Base-by-base conservation (phyloP, 2,888 invertebrate genomes). In the Seira ritae region DNA sequence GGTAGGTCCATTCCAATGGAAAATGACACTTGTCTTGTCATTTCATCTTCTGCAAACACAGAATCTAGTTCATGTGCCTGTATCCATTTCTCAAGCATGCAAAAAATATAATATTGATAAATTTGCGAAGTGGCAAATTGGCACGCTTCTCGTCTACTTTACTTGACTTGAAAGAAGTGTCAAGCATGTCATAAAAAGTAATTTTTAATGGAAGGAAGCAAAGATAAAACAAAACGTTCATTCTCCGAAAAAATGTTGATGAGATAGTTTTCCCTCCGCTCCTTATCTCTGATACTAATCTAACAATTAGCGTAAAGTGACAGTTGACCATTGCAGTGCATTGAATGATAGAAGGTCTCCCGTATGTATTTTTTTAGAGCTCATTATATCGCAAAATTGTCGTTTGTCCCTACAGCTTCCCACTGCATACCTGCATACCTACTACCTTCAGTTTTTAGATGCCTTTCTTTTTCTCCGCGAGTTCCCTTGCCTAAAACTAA, bases 381-480 rank as follows among this genome's bases (percentile, higher is more conserved):
- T 72, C 37, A n/a, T 37, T 69, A 24, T 3, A 22, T 67, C 42
- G 2, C 42, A n/a, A n/a, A n/a, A n/a, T 12, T 72, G 55, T 31
- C 22, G 15, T 8, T 24, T 62, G 62, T 62, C 62, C 73, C 62
- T 73, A 73, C 55, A 72, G 19, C 50, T 46, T 8, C 70, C 42
- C 42, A 50, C 42, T 46, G 4, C n/a, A 55, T 24, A n/a, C n/a
- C n/a, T n/a, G n/a, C n/a, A n/a, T n/a, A n/a, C n/a, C n/a, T n/a
- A n/a, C n/a, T n/a, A n/a, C n/a, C n/a, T n/a, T n/a, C n/a, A n/a
- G n/a, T n/a, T n/a, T n/a, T n/a, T n/a, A n/a, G n/a, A n/a, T 17
- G 50, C 81, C 75, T 81, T 81, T 76, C 81, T 75, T 81, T 81
- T 76, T 81, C 73, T 81, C 81, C 81, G 81, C 81, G 55, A n/a